Percentiles rank a stretch among this genome's conserved stretches.
Conservation (phyloP, 2,113 vertebrate genomes). For the Bubo scandiacus region DNA sequence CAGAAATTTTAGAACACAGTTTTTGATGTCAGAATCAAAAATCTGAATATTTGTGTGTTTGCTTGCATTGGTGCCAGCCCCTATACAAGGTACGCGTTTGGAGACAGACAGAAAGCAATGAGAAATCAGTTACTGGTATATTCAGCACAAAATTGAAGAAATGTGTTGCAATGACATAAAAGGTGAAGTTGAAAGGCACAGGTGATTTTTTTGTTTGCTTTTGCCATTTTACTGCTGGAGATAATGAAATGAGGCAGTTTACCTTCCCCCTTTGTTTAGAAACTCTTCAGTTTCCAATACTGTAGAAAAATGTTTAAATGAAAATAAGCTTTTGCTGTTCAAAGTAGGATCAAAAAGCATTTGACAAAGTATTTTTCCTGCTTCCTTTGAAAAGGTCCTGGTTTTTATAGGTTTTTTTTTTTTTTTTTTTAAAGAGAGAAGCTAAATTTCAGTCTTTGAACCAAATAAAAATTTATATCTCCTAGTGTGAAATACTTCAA, state of each 20-base stretch:
- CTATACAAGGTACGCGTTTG: neutral
- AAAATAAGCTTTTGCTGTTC: slow-evolving; percentile 16
- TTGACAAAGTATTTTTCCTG: neutral
- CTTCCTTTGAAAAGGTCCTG: neutral
- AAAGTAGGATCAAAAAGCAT: neutral
- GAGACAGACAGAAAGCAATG: neutral
- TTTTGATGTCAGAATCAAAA: neutral
- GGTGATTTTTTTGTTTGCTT: slow-evolving; percentile 21
- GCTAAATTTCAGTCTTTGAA: neutral
- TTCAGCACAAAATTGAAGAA: neutral
- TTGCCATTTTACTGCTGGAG: neutral
- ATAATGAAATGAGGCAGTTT: neutral
- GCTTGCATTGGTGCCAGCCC: neutral
- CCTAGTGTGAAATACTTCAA: neutral
- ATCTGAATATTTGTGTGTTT: neutral
- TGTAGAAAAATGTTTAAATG: slow-evolving; percentile 5
- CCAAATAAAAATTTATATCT: neutral
- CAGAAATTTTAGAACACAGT: neutral
- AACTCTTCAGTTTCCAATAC: neutral
- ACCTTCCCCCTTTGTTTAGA: neutral
- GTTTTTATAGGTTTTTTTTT: neutral
- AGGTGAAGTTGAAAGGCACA: slow-evolving; percentile 9
- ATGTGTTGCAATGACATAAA: neutral
- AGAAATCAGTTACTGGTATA: neutral
- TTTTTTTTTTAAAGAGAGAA: neutral